Base-by-base conservation (phyloP, 2,888 invertebrate genomes). In the Pharmacophagus antenor region DNA sequence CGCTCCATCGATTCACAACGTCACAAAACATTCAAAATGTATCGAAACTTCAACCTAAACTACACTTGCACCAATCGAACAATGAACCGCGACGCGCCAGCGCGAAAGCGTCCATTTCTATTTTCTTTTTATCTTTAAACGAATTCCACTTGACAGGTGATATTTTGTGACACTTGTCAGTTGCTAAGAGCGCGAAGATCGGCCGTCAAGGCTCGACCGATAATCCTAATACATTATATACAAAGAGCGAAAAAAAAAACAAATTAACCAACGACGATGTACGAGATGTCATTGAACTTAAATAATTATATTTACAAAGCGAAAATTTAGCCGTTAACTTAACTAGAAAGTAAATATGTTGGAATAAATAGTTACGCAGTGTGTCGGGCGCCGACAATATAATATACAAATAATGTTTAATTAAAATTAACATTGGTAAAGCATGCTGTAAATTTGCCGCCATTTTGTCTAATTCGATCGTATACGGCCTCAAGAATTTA, bases 341-440 rank as follows among this genome's bases (percentile, higher is more conserved):
- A 57, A 48, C 62, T 65, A 65, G 62, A 65, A 62, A 41, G 21
- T 54, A 61, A 56, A 66, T 56, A 63, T 64, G 61, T 64, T 66
- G 69, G 70, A 71, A 71, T 71, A 71, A 71, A 71, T 71, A 70
- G 27, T 65, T 57, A 64, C 60, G 63, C 48, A 12, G 12, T 10
- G 55, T 20, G 8, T 25, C 25, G 42, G 10, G 44, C 17, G 50
- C 23, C 63, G 66, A 64, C 25, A 66, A 67, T 68, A 67, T 62
- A 70, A 71, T 70, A 71, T 70, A 71, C 69, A 71, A 63, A 69
- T 55, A n/a, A 58, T 53, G 51, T 57, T 42, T 31, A 57, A 53
- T 51, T 51, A 61, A 52, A 42, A 31, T 52, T 56, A 56, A 56
- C 61, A 61, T 56, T 61, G 61, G 56, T 60, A 60, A 51, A 51